A percentile compares a stretch with the other conserved stretches of the same genome.
Evolutionary conservation across 2,797 vertebrate species (phyloP).

Genomic region (Mormyrus proboscirostris): DNA sequence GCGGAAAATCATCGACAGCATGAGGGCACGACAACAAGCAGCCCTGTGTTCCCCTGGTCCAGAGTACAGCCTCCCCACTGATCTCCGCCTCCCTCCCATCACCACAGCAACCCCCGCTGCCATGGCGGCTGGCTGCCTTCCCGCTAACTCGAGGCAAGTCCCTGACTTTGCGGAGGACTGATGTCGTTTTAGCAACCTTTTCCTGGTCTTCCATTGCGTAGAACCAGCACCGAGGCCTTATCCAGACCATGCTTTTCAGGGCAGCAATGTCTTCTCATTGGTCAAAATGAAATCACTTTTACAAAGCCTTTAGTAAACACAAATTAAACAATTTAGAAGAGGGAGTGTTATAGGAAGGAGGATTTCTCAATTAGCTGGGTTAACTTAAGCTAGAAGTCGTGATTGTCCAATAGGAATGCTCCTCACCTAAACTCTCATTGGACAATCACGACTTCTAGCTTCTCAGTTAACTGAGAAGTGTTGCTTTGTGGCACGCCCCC

Average conservation of each 20-base stretch:
- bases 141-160: background rate
- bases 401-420: background rate
- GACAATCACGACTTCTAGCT: background rate
- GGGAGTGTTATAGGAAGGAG: background rate
- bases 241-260: background rate
- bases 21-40: slow-evolving; percentile 17
- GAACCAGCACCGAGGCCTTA: background rate
- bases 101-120: slow-evolving; percentile 27
- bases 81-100: slow-evolving; percentile 12
- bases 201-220: background rate
- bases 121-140: background rate
- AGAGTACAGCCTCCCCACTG: background rate
- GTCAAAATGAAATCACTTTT: background rate
- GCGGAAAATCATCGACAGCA: background rate
- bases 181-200: background rate
- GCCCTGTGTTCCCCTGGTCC: slow-evolving; percentile 17
- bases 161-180: background rate
- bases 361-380: background rate
- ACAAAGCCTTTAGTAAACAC: background rate
- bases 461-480: background rate
- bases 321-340: background rate
- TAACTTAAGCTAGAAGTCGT: background rate
- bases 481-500: background rate
- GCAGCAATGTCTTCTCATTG: background rate
- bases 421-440: background rate